Evolutionary conservation across 2,888 invertebrate species (phyloP), one percentile per base, ranked within the genome.

Genomic region (Coleophora flavipennella): DNA sequence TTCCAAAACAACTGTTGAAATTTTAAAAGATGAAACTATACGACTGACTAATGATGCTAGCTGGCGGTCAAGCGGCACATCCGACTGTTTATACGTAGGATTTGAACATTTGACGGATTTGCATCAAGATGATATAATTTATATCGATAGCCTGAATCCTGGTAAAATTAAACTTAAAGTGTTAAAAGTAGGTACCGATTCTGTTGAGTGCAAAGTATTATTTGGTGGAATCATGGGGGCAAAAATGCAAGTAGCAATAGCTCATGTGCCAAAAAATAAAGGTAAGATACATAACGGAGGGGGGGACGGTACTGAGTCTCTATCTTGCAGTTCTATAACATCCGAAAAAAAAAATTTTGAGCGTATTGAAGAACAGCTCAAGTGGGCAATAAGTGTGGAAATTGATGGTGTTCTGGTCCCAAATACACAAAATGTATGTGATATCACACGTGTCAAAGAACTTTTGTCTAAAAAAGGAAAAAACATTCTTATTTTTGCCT

Each of bases 261-360:
- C 83, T n/a, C 85, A 86, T 48, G 66, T 80, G 13, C 85, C 87
- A 1, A 57, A 77, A 8, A 85, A 87, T 37, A 48, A 79, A 7
- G 68, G 74, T 13, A 54, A 14, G 8, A 20, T 74, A 13, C 56
- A 55, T 27, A 60, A 79, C 29, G 71, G 69, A 8, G 67, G 66
- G 37, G 64, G 70, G n/a, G 87, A 87, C 46, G 79, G 77, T 42
- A 48, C 61, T 36, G 78, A 85, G 42, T 73, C 87, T 1, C 9
- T 74, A 14, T 53, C 61, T 8, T 53, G 65, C 48, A 59, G 62
- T 51, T 94, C 94, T 66, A 91, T 91, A 59, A 89, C 90, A 20
- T 55, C 60, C 20, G 20, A 20, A 4, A 20, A 20, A 3, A 57
- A 67, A 49, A 90, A 92, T 8, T 88, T 93, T 59, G 88, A 90